Evolutionary conservation across 2,888 invertebrate species (phyloP).

Genomic region (Macrostomum cliftonense): DNA sequence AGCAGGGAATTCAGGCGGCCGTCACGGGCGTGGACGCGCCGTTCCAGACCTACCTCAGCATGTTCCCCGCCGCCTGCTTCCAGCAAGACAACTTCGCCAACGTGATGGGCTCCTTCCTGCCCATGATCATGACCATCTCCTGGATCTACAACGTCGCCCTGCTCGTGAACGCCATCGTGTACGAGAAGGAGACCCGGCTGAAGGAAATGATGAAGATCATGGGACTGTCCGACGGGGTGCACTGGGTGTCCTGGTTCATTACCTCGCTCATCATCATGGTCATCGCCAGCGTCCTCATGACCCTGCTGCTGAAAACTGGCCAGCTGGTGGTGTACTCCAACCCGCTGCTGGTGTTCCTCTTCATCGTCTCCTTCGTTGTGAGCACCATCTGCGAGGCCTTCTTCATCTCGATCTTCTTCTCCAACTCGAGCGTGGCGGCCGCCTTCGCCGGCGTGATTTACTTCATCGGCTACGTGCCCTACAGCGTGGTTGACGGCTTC

Average conservation of each 20-base stretch:
- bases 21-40: no score
- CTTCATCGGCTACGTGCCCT: conserved; percentile 37
- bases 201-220: conserved; percentile 45
- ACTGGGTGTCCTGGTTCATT: conserved; percentile 47
- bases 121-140: conserved; percentile 41
- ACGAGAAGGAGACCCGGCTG: conserved; percentile 41
- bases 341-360: conserved; percentile 47
- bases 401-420: conserved; percentile 44
- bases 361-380: conserved; percentile 45
- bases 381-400: conserved; percentile 41
- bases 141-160: conserved; percentile 40
- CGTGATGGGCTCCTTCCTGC: conserved; percentile 13
- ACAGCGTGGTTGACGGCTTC: conserved; percentile 27
- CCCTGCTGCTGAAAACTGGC: conserved; percentile 41
- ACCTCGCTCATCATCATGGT: conserved; percentile 42
- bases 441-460: conserved; percentile 38
- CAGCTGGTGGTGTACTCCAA: conserved; percentile 52
- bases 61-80: no score
- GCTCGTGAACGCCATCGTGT: conserved; percentile 41
- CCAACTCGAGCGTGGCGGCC: conserved; percentile 44
- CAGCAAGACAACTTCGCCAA: no score
- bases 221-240: conserved; percentile 44
- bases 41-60: no score
- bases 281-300: conserved; percentile 48
- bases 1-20: no score